phyloP scores from a whole-genome alignment of 2,888 invertebrate genomes.

The Beris morrisii region DNA sequence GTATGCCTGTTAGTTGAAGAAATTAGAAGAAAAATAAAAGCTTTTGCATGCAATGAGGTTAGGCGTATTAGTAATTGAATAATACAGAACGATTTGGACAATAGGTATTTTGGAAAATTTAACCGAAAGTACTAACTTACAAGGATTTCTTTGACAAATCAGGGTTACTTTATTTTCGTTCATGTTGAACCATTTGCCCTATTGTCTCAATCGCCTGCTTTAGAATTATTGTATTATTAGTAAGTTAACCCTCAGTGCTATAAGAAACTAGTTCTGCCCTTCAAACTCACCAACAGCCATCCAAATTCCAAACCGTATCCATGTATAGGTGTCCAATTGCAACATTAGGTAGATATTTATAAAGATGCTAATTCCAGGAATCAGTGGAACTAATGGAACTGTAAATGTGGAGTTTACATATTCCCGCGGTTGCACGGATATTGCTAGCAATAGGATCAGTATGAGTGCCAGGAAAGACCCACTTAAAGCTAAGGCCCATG shows the following conservation, averaged over 20 bases:
- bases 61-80: background rate
- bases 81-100: background rate
- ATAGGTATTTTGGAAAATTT: background rate
- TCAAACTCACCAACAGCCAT: conserved; percentile 70
- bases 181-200: too few species aligned
- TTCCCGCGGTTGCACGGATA: conserved; percentile 52
- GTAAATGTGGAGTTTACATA: conserved; percentile 53
- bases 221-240: too few species aligned
- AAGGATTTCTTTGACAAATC: background rate
- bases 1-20: conserved; percentile 45
- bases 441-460: conserved; percentile 45
- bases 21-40: background rate
- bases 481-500: conserved; percentile 48
- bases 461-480: conserved; percentile 44
- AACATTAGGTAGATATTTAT: conserved; percentile 85
- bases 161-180: background rate
- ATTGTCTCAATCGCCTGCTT: too few species aligned
- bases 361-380: conserved; percentile 81
- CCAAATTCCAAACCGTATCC: conserved; percentile 84
- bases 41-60: conserved; percentile 16
- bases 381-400: conserved; percentile 81
- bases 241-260: background rate
- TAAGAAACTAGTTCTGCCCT: background rate
- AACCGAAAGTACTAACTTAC: background rate
- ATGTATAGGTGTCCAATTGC: conserved; percentile 74